These are phyloP conservation scores for Akabosia matsudoensis DNA, from an alignment of 1,140 invertebrate genomes.

Conservation along the genomic window DNA sequence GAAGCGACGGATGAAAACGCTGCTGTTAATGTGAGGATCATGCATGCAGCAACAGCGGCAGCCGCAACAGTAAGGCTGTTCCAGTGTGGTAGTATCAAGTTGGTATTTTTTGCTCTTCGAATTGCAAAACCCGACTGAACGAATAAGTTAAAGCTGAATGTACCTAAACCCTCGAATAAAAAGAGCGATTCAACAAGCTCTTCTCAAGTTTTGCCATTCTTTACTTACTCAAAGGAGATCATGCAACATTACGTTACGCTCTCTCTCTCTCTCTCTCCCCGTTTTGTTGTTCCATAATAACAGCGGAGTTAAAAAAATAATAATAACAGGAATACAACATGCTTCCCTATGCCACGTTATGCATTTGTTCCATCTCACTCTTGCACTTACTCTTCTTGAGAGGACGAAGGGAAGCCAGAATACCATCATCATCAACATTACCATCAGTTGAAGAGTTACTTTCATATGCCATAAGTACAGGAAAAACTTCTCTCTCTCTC, in stretches of 20 bases:
- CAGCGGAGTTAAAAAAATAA: no score
- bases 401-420: not conserved
- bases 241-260: slow-evolving; percentile 10
- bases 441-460: not conserved
- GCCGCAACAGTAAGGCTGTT: not conserved
- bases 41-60: not conserved
- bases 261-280: not conserved
- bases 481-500: not conserved
- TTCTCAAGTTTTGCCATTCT: not conserved
- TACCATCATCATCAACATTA: not conserved
- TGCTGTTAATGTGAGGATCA: not conserved
- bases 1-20: no score
- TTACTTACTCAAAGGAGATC: slow-evolving; percentile 8
- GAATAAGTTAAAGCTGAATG: slow-evolving; percentile 28
- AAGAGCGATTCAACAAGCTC: slow-evolving; percentile 13
- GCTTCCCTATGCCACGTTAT: not conserved
- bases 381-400: not conserved
- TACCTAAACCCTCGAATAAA: slow-evolving; percentile 16
- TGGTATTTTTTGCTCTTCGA: slow-evolving; percentile 40
- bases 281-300: slow-evolving; percentile 23
- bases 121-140: slow-evolving; percentile 46
- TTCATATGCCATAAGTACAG: not conserved
- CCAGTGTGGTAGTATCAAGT: slow-evolving; percentile 1
- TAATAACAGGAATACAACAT: slow-evolving; percentile 9
- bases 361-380: slow-evolving; percentile 16